Conservation (phyloP, 2,888 invertebrate genomes). For the Bembecia ichneumoniformis region DNA sequence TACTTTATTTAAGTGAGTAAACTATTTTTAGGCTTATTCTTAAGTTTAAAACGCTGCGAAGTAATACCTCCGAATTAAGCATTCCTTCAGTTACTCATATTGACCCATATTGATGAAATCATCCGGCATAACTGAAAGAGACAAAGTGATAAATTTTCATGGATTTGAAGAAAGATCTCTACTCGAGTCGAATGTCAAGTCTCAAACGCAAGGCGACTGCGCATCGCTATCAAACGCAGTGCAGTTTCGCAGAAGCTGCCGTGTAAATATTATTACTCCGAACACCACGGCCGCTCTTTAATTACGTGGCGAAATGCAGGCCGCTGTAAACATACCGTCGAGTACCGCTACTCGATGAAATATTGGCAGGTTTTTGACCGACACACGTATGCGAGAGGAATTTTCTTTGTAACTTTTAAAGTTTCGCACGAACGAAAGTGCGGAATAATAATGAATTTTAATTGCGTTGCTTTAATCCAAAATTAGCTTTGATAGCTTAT, state of each 20-base stretch:
- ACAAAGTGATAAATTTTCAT: constrained; percentile 12
- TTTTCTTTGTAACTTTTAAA: constrained; percentile 30
- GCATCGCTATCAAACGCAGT: constrained; percentile 15
- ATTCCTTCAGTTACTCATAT: too few relatives aligned
- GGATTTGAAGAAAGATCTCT: neutral
- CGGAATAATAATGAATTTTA: constrained; percentile 1
- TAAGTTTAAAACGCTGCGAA: too few relatives aligned
- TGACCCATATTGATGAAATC: neutral
- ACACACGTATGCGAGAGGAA: constrained; percentile 21
- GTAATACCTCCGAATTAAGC: too few relatives aligned
- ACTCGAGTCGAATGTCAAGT: neutral
- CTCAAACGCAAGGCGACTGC: neutral
- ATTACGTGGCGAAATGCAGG: constrained; percentile 28
- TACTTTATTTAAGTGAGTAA: too few relatives aligned
- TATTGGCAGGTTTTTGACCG: constrained; percentile 37
- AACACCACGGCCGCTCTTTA: constrained; percentile 22
- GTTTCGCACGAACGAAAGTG: constrained; percentile 9
- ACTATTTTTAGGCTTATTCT: too few relatives aligned
- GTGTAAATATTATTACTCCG: constrained; percentile 45
- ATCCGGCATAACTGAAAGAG: constrained; percentile 6
- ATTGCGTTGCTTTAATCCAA: constrained; percentile 1
- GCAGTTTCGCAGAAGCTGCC: constrained; percentile 43
- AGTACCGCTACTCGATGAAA: constrained; percentile 35
- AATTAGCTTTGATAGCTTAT: constrained; percentile 8
- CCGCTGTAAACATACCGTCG: constrained; percentile 28